phyloP scores from a whole-genome alignment of 1,140 invertebrate species.

The Hylyphantes graminicola region DNA sequence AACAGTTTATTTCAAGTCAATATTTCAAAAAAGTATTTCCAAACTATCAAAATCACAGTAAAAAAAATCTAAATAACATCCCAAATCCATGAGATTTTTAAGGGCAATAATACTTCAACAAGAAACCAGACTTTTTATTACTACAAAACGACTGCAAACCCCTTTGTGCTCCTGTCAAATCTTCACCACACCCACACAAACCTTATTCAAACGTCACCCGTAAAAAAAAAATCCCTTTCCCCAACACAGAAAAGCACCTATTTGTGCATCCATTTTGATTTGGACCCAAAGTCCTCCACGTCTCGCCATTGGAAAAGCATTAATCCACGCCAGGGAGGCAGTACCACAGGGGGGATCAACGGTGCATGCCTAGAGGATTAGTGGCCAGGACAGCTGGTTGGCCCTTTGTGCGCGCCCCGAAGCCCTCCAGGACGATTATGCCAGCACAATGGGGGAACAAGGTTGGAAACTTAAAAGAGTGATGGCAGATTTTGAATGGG shows the following conservation, averaged over 20 bases:
- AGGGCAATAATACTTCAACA: background rate
- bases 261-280: too few species aligned
- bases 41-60: too few species aligned
- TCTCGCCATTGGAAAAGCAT: background rate
- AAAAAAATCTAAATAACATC: too few species aligned
- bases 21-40: too few species aligned
- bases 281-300: too few species aligned
- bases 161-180: background rate
- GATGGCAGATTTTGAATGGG: too few species aligned
- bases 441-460: background rate
- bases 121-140: background rate
- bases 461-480: too few species aligned
- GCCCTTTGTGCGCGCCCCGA: background rate
- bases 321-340: background rate
- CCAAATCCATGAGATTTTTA: too few species aligned
- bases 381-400: conserved; percentile 39
- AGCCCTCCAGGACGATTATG: background rate
- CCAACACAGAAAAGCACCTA: background rate
- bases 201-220: background rate
- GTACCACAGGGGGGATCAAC: background rate
- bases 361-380: conserved; percentile 55
- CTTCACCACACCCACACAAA: background rate
- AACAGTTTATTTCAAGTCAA: too few species aligned
- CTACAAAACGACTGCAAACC: background rate
- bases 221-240: background rate